Evolutionary conservation across 2,888 invertebrate species (phyloP).

Genomic region (Willowsia nigromaculata): DNA sequence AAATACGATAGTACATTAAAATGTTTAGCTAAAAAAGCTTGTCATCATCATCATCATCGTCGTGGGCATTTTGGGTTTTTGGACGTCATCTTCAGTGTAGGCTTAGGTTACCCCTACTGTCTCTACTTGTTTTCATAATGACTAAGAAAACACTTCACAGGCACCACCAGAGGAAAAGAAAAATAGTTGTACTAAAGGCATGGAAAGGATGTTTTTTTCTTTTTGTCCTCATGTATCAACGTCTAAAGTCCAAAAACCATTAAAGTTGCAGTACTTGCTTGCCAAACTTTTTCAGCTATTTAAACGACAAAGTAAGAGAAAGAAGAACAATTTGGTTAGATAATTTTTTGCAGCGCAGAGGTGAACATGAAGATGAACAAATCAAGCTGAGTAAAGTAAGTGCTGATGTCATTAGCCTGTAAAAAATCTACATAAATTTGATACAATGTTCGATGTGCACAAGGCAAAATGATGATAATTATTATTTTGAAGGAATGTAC

Average conservation of each 20-base stretch:
- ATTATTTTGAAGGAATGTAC: not conserved
- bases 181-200: not conserved
- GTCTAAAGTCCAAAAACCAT: constrained; percentile 25
- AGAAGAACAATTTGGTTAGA: not conserved
- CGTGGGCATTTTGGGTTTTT: not conserved
- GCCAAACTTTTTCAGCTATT: not conserved
- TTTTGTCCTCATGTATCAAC: constrained; percentile 58
- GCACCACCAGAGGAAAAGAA: not conserved
- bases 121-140: constrained; percentile 26
- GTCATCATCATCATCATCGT: constrained; percentile 53
- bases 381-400: constrained; percentile 45
- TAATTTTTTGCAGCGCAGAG: not conserved
- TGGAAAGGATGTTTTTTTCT: constrained; percentile 1
- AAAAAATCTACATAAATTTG: constrained; percentile 22
- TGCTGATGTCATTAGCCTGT: constrained; percentile 62
- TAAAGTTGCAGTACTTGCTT: not conserved
- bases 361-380: constrained; percentile 28
- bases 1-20: constrained; percentile 34
- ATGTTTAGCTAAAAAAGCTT: constrained; percentile 46
- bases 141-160: not conserved
- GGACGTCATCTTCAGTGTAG: constrained; percentile 12
- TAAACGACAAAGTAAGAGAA: not conserved
- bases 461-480: not conserved
- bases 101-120: constrained; percentile 21
- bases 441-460: not conserved